Base-by-base conservation (phyloP, 2,888 invertebrate genomes). In the Bursaphelenchus okinawaensis region DNA sequence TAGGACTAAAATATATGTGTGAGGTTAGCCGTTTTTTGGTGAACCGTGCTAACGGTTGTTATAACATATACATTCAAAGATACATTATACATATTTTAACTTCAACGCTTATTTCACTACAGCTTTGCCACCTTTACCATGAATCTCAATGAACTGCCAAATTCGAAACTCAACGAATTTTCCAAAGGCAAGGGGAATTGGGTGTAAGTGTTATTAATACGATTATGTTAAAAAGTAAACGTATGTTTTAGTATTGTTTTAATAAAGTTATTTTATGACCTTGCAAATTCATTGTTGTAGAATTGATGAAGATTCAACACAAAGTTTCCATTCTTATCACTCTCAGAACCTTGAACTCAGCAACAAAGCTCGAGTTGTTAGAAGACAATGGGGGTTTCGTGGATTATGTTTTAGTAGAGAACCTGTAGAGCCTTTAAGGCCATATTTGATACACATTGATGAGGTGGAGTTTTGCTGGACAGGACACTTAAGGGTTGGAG, bases 381-480 rank as follows among this genome's bases (percentile, higher is more conserved):
- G 22, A n/a, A 12, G 60, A 9, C 52, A 23, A 22, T 31, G 22
- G 22, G 29, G 40, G 8, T 59, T 55, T 29, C 60, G 52, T 20
- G 60, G 60, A 26, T 20, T 59, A n/a, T 26, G 50, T 29, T 59
- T 59, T 7, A 28, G 29, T 24, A 50, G 40, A 19, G 8, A 29
- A 8, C 52, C 60, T 9, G 12, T 59, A 8, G 24, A 19, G 26
- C 60, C 60, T 22, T 16, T 23, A 4, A 20, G 19, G 19, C 60
- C 60, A 20, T 59, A 40, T 50, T 20, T 59, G 50, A 29, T 59
- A 2, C 56, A 24, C 29, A 20, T 54, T 6, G 54, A 24, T 4
- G 54, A 54, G 19, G 54, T 26, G 4, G 54, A 54, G 26, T 23
- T 29, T n/a, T 20, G 57, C 23, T 59, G 60, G 60, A 59, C 60